These are phyloP conservation scores for Drosophila pseudoananassae DNA, from an alignment of 1,140 invertebrate species.

Conservation along the genomic window DNA sequence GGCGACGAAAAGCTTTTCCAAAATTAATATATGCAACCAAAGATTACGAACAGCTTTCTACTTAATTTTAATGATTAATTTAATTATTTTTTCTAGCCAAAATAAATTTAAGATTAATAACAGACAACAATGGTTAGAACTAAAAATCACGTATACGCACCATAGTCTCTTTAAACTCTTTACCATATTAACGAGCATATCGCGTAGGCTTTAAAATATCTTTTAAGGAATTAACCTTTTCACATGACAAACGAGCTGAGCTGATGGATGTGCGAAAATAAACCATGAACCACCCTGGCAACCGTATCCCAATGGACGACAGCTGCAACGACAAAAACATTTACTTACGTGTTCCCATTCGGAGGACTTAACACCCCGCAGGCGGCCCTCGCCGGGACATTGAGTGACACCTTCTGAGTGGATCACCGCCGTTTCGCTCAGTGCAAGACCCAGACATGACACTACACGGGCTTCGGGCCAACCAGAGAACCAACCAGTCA, in stretches of 20 bases:
- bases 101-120: background rate
- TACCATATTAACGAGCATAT: too few relatives aligned
- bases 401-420: conserved; percentile 47
- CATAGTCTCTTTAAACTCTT: background rate
- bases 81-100: background rate
- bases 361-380: conserved; percentile 30
- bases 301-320: conserved; percentile 7
- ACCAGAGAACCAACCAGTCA: conserved; percentile 19
- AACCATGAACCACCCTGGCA: conserved; percentile 7
- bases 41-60: background rate
- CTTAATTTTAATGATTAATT: background rate
- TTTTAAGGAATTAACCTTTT: background rate
- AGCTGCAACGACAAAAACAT: conserved; percentile 54
- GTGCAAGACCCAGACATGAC: conserved; percentile 38
- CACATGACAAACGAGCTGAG: background rate
- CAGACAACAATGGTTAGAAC: too few relatives aligned
- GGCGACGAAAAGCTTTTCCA: background rate
- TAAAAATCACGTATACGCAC: background rate
- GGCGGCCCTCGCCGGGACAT: conserved; percentile 38
- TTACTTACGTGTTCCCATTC: conserved; percentile 51
- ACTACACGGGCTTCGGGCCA: conserved; percentile 29
- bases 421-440: conserved; percentile 32
- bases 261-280: background rate
- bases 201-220: background rate
- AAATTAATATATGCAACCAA: background rate